Conservation (phyloP, 2,888 invertebrate species). For the Melinopterus prodromus region DNA sequence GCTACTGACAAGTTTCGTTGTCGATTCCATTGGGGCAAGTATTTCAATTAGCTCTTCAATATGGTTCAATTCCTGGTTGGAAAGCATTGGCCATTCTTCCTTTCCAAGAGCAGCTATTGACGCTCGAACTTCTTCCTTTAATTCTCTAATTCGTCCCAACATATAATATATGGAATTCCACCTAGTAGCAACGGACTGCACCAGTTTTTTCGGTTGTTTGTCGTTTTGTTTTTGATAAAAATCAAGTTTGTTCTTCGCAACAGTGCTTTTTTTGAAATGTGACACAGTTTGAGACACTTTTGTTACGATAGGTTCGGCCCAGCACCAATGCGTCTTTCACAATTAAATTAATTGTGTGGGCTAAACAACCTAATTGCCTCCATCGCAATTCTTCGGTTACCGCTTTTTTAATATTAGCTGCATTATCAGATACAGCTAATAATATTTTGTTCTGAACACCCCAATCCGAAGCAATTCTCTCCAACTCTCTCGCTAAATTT, state of each 20-base stretch:
- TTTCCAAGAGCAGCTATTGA: slow-evolving; percentile 30
- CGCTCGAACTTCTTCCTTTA: slow-evolving; percentile 30
- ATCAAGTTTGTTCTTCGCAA: slow-evolving; percentile 13
- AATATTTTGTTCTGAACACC: slow-evolving; percentile 46
- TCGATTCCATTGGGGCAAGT: slow-evolving; percentile 38
- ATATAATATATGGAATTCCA: slow-evolving; percentile 40
- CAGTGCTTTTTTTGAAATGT: slow-evolving; percentile 19
- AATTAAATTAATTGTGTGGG: slow-evolving; percentile 48
- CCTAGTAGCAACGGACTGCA: slow-evolving; percentile 34
- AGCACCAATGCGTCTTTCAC: slow-evolving; percentile 40
- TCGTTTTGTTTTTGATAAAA: slow-evolving; percentile 27
- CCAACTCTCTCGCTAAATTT: slow-evolving; percentile 46
- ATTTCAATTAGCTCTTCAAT: slow-evolving; percentile 36
- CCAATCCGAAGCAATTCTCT: slow-evolving; percentile 45
- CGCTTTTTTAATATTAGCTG: slow-evolving; percentile 47
- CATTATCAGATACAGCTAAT: slow-evolving; percentile 48
- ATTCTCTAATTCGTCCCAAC: slow-evolving; percentile 33
- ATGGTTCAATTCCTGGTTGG: slow-evolving; percentile 32
- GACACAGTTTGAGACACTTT: slow-evolving; percentile 11
- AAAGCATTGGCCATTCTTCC: slow-evolving; percentile 13
- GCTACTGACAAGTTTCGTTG: slow-evolving; percentile 35
- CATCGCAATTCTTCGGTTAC: slow-evolving; percentile 37
- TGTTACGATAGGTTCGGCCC: no score
- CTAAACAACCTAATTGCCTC: slow-evolving; percentile 47
- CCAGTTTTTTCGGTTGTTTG: slow-evolving; percentile 28